phyloP scores from a whole-genome alignment of 1,140 invertebrate species.

The Physella acuta region DNA sequence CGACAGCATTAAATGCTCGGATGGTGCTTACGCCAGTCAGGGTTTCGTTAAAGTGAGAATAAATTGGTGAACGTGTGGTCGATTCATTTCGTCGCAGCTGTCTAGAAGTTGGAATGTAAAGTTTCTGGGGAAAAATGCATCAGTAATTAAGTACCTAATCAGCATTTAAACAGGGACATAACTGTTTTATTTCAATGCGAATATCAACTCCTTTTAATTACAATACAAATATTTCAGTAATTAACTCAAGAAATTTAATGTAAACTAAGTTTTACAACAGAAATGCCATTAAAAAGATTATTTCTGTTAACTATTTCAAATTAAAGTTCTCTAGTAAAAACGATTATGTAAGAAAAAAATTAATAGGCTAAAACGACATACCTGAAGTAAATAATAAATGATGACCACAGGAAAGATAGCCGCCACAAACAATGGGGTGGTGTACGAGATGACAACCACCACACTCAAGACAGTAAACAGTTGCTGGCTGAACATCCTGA shows the following conservation, averaged over 20 bases:
- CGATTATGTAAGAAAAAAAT: too few species aligned
- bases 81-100: slow-evolving; percentile 62
- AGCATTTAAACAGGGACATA: too few species aligned
- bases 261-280: too few species aligned
- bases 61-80: slow-evolving; percentile 61
- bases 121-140: slow-evolving; percentile 67
- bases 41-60: slow-evolving; percentile 62
- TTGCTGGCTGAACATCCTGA: slow-evolving; percentile 34
- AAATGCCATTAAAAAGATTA: too few species aligned
- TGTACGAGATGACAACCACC: slow-evolving; percentile 76
- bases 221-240: too few species aligned
- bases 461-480: slow-evolving; percentile 41
- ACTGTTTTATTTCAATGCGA: too few species aligned
- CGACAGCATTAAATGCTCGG: slow-evolving; percentile 60
- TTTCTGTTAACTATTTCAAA: too few species aligned
- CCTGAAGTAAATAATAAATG: slow-evolving; percentile 85
- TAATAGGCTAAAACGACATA: too few species aligned
- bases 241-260: too few species aligned
- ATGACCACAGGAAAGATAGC: slow-evolving; percentile 81
- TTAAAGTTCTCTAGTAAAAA: too few species aligned
- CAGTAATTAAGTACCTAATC: too few species aligned
- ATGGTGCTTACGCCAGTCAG: slow-evolving; percentile 63
- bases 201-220: too few species aligned
- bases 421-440: slow-evolving; percentile 81
- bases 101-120: slow-evolving; percentile 80